Percentiles rank a stretch among this genome's conserved stretches.
Evolutionary conservation across 2,797 vertebrate species (phyloP).

Genomic region (Odontamblyopus lacepedii): DNA sequence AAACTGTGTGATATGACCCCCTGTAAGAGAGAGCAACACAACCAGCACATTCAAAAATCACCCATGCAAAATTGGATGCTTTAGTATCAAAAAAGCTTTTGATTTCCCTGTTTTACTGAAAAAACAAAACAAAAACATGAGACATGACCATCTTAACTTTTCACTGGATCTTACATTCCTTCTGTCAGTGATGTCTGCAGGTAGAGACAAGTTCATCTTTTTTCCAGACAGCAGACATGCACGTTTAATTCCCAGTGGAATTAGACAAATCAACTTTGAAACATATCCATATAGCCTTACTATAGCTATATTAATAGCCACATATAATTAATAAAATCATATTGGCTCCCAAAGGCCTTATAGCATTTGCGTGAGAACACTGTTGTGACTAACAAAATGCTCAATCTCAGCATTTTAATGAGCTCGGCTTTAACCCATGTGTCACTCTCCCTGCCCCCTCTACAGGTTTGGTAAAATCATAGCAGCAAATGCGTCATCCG

Average conservation of each 20-base stretch:
- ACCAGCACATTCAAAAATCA: conserved; percentile 60
- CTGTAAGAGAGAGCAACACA: conserved; percentile 46
- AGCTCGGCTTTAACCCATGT: conserved; percentile 20
- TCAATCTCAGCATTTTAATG: conserved; percentile 29
- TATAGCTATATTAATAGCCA: no score
- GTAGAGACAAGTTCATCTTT: conserved; percentile 41
- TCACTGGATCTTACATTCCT: conserved; percentile 51
- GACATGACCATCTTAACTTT: conserved; percentile 21
- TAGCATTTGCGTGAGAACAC: background rate
- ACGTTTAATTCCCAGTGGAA: background rate
- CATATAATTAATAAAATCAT: no score
- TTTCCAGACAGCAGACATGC: background rate
- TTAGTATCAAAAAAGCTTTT: conserved; percentile 2
- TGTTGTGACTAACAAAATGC: conserved; percentile 5
- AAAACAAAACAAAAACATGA: background rate
- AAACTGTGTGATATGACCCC: conserved; percentile 39
- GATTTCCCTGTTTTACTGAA: background rate
- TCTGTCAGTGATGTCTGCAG: conserved; percentile 34
- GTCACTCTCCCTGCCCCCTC: conserved; percentile 65
- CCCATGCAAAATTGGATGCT: conserved; percentile 7
- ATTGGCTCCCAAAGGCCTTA: background rate
- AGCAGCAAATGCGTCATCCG: conserved; percentile 44
- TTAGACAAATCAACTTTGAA: background rate
- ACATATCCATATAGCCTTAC: background rate
- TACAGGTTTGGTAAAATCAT: conserved; percentile 8